Percentiles rank a stretch among this genome's conserved stretches.
phyloP scores from a whole-genome alignment of 2,888 invertebrate species.

The Elmis aenea region DNA sequence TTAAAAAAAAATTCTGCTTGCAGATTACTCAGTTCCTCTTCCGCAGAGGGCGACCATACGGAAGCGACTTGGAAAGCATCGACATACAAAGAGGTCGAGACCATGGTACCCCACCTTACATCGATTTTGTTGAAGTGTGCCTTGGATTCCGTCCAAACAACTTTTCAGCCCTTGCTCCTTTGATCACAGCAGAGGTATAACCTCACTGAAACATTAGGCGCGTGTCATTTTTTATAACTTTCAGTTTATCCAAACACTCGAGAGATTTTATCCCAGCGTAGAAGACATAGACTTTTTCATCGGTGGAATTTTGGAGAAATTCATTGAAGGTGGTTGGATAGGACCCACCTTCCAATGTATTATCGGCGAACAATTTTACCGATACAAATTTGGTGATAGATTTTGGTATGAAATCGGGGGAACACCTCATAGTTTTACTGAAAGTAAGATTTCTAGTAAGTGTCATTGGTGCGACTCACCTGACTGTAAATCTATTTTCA shows the following conservation, averaged over 20 bases:
- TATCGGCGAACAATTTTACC: slow-evolving; percentile 66
- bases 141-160: not conserved
- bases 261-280: too few relatives aligned
- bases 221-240: not conserved
- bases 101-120: slow-evolving; percentile 11
- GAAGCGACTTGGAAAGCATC: not conserved
- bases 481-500: too few relatives aligned
- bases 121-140: slow-evolving; percentile 12
- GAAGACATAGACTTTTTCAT: slow-evolving; percentile 72
- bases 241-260: not conserved
- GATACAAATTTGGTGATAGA: slow-evolving; percentile 63
- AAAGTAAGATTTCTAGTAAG: too few relatives aligned
- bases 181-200: not conserved
- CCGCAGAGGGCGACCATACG: not conserved
- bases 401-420: slow-evolving; percentile 66
- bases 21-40: slow-evolving; percentile 1
- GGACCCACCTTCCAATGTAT: slow-evolving; percentile 70
- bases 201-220: too few relatives aligned
- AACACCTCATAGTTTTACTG: slow-evolving; percentile 48
- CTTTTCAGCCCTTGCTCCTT: not conserved
- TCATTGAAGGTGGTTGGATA: slow-evolving; percentile 57
- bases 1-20: too few relatives aligned
- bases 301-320: slow-evolving; percentile 64
- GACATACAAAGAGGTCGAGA: slow-evolving; percentile 6
- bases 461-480: too few relatives aligned